Percentiles rank a stretch among this genome's conserved stretches.
Evolutionary conservation across 2,113 vertebrate species (phyloP).

Genomic region (Paraplagusia blochii): DNA sequence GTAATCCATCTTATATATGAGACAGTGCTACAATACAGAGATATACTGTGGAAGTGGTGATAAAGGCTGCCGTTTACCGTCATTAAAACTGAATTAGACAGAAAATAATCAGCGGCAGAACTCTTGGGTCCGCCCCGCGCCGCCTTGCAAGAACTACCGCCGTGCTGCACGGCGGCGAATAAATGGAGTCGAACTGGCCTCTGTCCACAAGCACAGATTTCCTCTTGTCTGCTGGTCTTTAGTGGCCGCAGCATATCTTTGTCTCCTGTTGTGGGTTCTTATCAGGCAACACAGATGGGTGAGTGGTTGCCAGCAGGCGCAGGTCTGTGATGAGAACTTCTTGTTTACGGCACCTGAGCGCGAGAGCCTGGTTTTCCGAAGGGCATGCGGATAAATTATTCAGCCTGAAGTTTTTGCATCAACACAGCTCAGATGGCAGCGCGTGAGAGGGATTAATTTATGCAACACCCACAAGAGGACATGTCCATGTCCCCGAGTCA

Average conservation of each 20-base stretch:
- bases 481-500: slow-evolving; percentile 38
- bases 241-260: slow-evolving; percentile 38
- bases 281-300: slow-evolving; percentile 66
- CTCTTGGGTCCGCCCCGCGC: slow-evolving; percentile 11
- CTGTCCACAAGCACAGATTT: slow-evolving; percentile 4
- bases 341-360: slow-evolving; percentile 51
- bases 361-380: slow-evolving; percentile 50
- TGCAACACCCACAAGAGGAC: slow-evolving; percentile 45
- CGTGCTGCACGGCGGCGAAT: slow-evolving; percentile 17
- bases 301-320: slow-evolving; percentile 50
- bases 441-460: slow-evolving; percentile 66
- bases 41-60: background rate
- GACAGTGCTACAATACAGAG: slow-evolving; percentile 11
- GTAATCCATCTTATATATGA: slow-evolving; percentile 30
- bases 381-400: slow-evolving; percentile 68
- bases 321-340: slow-evolving; percentile 56
- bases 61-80: slow-evolving; percentile 2
- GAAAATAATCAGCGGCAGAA: slow-evolving; percentile 24
- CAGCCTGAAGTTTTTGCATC: slow-evolving; percentile 65
- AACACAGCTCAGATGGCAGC: slow-evolving; percentile 61
- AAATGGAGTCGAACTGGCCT: slow-evolving; percentile 16
- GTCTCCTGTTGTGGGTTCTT: slow-evolving; percentile 46
- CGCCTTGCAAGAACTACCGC: slow-evolving; percentile 1
- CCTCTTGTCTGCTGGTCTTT: slow-evolving; percentile 10
- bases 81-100: slow-evolving; percentile 22